Conservation (phyloP, 2,888 invertebrate genomes). For the Patella ulyssiponensis region DNA sequence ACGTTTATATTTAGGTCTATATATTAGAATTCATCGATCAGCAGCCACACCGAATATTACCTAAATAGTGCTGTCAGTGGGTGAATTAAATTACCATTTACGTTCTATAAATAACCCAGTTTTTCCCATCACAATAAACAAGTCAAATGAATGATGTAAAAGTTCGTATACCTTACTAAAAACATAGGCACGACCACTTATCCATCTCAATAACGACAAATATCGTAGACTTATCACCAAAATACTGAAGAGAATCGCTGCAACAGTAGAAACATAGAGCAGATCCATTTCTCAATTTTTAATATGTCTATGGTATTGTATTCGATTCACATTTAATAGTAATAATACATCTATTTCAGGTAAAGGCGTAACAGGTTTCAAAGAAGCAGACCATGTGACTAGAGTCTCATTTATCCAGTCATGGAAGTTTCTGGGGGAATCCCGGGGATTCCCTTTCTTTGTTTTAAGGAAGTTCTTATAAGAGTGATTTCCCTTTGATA, state of each 20-base stretch:
- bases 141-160: too few relatives aligned
- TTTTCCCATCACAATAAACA: too few relatives aligned
- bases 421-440: background rate
- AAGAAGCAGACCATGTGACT: background rate
- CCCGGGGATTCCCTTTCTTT: background rate
- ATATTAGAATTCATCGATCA: too few relatives aligned
- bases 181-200: slow-evolving; percentile 44
- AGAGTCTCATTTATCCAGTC: background rate
- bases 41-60: too few relatives aligned
- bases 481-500: slow-evolving; percentile 22
- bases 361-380: slow-evolving; percentile 2
- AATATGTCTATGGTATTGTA: too few relatives aligned
- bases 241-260: slow-evolving; percentile 41
- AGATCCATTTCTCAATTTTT: slow-evolving; percentile 37
- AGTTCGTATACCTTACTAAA: slow-evolving; percentile 36
- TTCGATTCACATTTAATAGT: too few relatives aligned
- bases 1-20: too few relatives aligned
- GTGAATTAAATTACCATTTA: too few relatives aligned
- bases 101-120: too few relatives aligned
- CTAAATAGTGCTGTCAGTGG: too few relatives aligned
- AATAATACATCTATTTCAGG: too few relatives aligned
- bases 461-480: background rate
- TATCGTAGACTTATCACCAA: slow-evolving; percentile 46
- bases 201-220: slow-evolving; percentile 43
- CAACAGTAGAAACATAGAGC: slow-evolving; percentile 42